Base-by-base conservation (phyloP, 2,888 invertebrate species). In the Caenorhabditis japonica region DNA sequence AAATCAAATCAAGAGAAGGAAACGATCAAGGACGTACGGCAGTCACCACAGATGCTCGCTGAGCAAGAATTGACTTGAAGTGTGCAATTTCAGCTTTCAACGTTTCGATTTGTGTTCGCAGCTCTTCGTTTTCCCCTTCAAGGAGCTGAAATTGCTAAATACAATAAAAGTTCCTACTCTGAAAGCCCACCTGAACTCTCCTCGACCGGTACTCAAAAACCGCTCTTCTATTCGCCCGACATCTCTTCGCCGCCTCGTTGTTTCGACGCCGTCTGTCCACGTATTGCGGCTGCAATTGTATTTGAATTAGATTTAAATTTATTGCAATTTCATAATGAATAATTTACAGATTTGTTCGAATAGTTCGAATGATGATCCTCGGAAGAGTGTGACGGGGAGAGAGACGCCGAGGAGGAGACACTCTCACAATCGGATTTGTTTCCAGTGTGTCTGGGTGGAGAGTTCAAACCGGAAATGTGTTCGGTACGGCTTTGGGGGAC, bases 191-290 rank as follows among this genome's bases (percentile, higher is more conserved):
- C 68, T 79, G 77, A 47, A 82, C 88, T 5, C 89, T 82, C 61
- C 88, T 82, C 55, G 87, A 87, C 5, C 88, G 88, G 59, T 88
- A 84, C 51, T 87, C 87, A 56, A 87, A 88, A 13, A 88, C 84
- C 34, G 88, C 86, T 70, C 89, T 87, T 30, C 89, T 81, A 79
- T 89, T 89, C 74, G 89, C 89, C 8, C 90, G 84, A 75, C 89
- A 89, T 74, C 89, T 86, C 64, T 89, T 84, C 3, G 89, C 89
- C 5, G 89, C 90, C 78, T 89, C 89, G 79, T 90, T 90, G 81
- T 90, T 90, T 25, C 89, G 62, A 15, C 87, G 80, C 3, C 90
- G 84, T n/a, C 89, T 83, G 69, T 90, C 90, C 30, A 88, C 82
- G 74, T 89, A 90, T 77, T 84, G 77, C 27, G 78, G 80, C 76